Evolutionary conservation across 1,140 invertebrate species (phyloP).

Genomic region (Oedothorax gibbosus): DNA sequence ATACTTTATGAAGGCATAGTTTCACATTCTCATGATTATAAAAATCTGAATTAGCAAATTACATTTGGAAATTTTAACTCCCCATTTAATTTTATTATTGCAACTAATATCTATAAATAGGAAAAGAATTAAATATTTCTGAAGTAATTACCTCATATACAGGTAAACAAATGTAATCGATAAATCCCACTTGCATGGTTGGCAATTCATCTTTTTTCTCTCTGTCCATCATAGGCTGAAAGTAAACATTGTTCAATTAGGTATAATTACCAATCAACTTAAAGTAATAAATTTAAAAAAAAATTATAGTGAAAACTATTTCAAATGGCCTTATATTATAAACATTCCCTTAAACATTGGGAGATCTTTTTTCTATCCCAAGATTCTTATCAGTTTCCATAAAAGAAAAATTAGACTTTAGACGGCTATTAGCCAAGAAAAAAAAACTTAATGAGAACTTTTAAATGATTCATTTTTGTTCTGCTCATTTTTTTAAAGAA

Average conservation of each 20-base stretch:
- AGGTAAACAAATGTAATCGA: slow-evolving; percentile 94
- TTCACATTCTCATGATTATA: too few relatives aligned
- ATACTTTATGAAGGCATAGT: too few relatives aligned
- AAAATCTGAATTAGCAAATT: too few relatives aligned
- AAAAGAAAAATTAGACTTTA: too few relatives aligned
- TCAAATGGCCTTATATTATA: background rate
- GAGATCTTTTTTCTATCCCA: background rate
- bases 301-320: background rate
- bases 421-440: too few relatives aligned
- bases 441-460: too few relatives aligned
- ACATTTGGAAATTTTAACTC: too few relatives aligned
- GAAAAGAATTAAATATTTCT: slow-evolving; percentile 5
- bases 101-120: too few relatives aligned
- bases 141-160: slow-evolving; percentile 85
- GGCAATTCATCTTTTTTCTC: slow-evolving; percentile 95
- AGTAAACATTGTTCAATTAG: background rate
- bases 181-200: slow-evolving; percentile 96
- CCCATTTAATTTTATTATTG: too few relatives aligned
- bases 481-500: too few relatives aligned
- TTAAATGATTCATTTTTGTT: too few relatives aligned
- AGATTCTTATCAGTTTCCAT: too few relatives aligned
- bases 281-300: background rate
- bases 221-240: slow-evolving; percentile 94
- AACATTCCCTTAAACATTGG: background rate
- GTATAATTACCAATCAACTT: background rate